Conservation (phyloP, 2,888 invertebrate genomes). For the Hypsopygia costalis region DNA sequence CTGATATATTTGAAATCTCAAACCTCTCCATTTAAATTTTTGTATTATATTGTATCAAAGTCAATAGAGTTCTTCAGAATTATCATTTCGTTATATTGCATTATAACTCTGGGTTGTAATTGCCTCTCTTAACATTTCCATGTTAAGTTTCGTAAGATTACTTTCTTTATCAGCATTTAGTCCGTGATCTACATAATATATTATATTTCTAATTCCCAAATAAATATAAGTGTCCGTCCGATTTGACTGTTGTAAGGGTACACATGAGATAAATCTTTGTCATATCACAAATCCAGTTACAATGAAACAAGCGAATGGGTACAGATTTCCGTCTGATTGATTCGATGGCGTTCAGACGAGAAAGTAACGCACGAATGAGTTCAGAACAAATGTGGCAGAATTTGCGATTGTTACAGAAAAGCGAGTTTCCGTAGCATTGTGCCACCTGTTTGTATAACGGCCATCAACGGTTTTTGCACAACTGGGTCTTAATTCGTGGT, state of each 20-base stretch:
- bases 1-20: constrained; percentile 7
- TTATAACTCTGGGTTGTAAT: too few relatives aligned
- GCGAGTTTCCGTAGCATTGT: constrained; percentile 38
- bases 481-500: constrained; percentile 50
- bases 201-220: too few relatives aligned
- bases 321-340: constrained; percentile 50
- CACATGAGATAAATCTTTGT: background rate
- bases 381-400: constrained; percentile 55
- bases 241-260: too few relatives aligned
- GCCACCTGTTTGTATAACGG: constrained; percentile 54
- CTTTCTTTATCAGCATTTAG: too few relatives aligned
- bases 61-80: background rate
- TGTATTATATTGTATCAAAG: background rate
- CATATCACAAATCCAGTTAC: constrained; percentile 18
- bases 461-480: constrained; percentile 64
- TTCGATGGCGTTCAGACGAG: constrained; percentile 41
- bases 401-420: constrained; percentile 56
- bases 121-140: too few relatives aligned
- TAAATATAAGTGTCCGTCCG: too few relatives aligned
- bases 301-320: constrained; percentile 29
- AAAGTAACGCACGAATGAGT: constrained; percentile 55
- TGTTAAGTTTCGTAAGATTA: too few relatives aligned
- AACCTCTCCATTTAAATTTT: background rate
- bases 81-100: too few relatives aligned
- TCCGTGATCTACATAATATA: too few relatives aligned